Evolutionary conservation across 1,140 invertebrate genomes (phyloP), one percentile per base, ranked within the genome.

Genomic region (Drosophila athabasca): DNA sequence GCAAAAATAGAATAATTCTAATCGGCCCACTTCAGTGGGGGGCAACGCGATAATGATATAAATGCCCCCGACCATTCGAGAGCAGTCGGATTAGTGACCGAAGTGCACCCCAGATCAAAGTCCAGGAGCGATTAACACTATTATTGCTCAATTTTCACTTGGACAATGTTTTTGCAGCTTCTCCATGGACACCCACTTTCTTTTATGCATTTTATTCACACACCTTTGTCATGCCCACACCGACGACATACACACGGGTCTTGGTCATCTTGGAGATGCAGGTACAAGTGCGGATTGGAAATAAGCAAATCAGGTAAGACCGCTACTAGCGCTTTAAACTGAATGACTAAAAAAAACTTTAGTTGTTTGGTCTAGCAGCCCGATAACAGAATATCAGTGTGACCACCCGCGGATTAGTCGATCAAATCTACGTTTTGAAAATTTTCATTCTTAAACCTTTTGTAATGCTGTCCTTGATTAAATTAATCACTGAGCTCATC

Each of bases 151-250:
- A 43, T 66, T 43, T 67, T 46, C 1, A 58, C 11, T 66, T 43
- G 35, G 19, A 17, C 17, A 9, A 57, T 26, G 48, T 29, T 39
- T 35, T 65, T 52, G 52, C 62, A 41, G 41, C 8, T 49, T 45
- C 9, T 69, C 39, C 24, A 17, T 26, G 5, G 6, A 11, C 11
- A 8, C 8, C 6, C 35, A 39, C 26, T 17, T 13, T 24, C 7
- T 51, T 59, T 24, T 41, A 7, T 51, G 6, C 35, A 8, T 49
- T 61, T 13, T 24, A 43, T 39, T 6, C 48, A 70, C 66, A 50
- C 93, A 95, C 95, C 93, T 97, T 99, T 22, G 98, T 99, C 98
- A 99, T 99, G 59, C 98, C 98, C 75, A 99, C 98, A 66, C 98
- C 98, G 75, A 99, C 94, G 59, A 99, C 97, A 92, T 95, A 99